phyloP scores from a whole-genome alignment of 2,888 invertebrate genomes.

The Andricus curvator region DNA sequence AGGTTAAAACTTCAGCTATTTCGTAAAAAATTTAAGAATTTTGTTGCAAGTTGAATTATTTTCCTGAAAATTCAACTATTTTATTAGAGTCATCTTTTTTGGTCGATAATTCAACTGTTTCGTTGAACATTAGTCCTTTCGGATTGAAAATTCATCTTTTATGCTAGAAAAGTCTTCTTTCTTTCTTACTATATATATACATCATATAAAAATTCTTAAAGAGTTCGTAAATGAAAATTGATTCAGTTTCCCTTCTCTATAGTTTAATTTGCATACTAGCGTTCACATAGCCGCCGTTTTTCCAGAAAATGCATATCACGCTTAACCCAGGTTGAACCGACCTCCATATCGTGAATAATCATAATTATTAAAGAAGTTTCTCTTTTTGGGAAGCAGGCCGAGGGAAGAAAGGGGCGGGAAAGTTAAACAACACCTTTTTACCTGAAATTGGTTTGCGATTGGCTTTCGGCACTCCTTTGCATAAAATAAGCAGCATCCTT shows the following conservation, averaged over 20 bases:
- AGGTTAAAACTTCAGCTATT: too few species aligned
- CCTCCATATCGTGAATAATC: conserved; percentile 29
- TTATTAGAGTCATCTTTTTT: too few species aligned
- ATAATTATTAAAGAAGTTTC: conserved; percentile 27
- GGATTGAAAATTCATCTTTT: too few species aligned
- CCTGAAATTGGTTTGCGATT: conserved; percentile 25
- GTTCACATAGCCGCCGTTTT: background rate
- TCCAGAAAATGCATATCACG: conserved; percentile 2
- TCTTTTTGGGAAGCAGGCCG: conserved; percentile 24
- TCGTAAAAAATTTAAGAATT: too few species aligned
- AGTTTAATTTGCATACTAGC: background rate
- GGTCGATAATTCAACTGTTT: too few species aligned
- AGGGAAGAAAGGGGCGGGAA: conserved; percentile 31
- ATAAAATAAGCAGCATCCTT: conserved; percentile 27
- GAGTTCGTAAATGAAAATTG: background rate
- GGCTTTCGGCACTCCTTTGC: conserved; percentile 27
- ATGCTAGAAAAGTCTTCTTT: too few species aligned
- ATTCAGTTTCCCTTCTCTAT: conserved; percentile 5
- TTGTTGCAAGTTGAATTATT: too few species aligned
- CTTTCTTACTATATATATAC: too few species aligned
- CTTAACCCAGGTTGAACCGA: conserved; percentile 24
- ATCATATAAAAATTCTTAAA: too few species aligned
- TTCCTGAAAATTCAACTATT: too few species aligned
- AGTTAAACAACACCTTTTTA: conserved; percentile 39
- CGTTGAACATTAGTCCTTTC: too few species aligned